phyloP scores from a whole-genome alignment of 2,113 vertebrate genomes.

The Serilophus lunatus region DNA sequence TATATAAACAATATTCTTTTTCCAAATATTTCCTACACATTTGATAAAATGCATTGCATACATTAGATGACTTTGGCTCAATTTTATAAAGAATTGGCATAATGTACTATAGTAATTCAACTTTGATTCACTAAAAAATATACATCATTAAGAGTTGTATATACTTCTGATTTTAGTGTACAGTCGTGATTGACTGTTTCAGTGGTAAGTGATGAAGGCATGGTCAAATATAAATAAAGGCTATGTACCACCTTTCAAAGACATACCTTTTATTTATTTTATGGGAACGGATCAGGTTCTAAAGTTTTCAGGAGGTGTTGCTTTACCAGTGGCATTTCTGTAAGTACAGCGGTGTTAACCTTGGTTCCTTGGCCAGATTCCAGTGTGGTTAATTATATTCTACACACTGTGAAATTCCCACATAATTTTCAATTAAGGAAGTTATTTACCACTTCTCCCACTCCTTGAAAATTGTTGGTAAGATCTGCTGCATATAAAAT shows the following conservation, averaged over 20 bases:
- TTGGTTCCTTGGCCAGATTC: slow-evolving; percentile 21
- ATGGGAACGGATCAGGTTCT: slow-evolving; percentile 38
- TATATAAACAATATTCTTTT: slow-evolving; percentile 48
- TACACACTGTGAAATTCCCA: slow-evolving; percentile 52
- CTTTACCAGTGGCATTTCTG: slow-evolving; percentile 46
- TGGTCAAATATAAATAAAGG: slow-evolving; percentile 48
- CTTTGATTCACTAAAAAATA: slow-evolving; percentile 39
- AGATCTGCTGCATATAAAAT: slow-evolving; percentile 11
- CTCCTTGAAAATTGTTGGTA: slow-evolving; percentile 1
- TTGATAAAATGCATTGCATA: slow-evolving; percentile 62
- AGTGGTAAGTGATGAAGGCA: slow-evolving; percentile 32
- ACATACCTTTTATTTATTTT: slow-evolving; percentile 36
- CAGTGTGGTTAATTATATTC: slow-evolving; percentile 51
- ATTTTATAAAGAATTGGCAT: slow-evolving; percentile 40
- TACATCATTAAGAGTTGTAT: slow-evolving; percentile 30
- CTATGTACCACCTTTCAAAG: slow-evolving; percentile 29
- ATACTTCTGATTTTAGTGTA: slow-evolving; percentile 12
- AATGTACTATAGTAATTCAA: neutral
- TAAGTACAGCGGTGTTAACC: slow-evolving; percentile 12
- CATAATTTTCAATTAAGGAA: slow-evolving; percentile 51
- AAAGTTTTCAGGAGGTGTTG: slow-evolving; percentile 34
- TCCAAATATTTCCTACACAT: slow-evolving; percentile 63
- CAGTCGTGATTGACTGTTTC: slow-evolving; percentile 19
- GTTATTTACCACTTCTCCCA: slow-evolving; percentile 46
- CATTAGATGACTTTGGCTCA: slow-evolving; percentile 45